Percentiles rank a stretch among this genome's conserved stretches.
These are phyloP conservation scores for Oncorhynchus gorbuscha DNA, from an alignment of 2,113 vertebrate species.

Conservation along the genomic window DNA sequence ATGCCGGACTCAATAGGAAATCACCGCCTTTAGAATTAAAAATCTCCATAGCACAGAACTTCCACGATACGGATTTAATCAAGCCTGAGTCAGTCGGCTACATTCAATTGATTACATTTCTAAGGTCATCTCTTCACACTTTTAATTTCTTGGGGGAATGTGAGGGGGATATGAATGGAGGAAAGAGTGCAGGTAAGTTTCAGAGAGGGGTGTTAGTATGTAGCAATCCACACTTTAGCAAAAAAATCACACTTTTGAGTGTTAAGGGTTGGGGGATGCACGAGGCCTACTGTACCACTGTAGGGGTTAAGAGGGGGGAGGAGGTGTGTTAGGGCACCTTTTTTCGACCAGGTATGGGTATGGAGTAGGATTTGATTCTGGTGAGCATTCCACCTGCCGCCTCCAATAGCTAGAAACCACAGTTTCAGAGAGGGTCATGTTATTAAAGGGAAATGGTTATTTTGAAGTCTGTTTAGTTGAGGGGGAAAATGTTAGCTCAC, in stretches of 20 bases:
- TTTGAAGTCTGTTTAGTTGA: background rate
- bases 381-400: constrained; percentile 81
- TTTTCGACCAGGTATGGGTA: constrained; percentile 81
- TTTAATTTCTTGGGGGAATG: constrained; percentile 5
- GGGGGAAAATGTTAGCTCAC: background rate
- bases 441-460: background rate
- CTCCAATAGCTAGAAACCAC: constrained; percentile 81
- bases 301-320: constrained; percentile 45
- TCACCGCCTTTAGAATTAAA: no score
- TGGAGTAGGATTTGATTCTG: constrained; percentile 85
- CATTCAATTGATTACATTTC: background rate
- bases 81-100: background rate
- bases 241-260: constrained; percentile 21
- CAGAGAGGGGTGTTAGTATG: constrained; percentile 52
- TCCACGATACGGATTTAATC: no score
- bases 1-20: no score
- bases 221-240: constrained; percentile 49
- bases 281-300: constrained; percentile 46
- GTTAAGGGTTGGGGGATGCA: constrained; percentile 31
- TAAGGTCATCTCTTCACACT: background rate
- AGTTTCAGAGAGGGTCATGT: constrained; percentile 76
- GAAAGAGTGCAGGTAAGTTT: constrained; percentile 27
- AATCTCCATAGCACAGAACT: no score
- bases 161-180: constrained; percentile 31
- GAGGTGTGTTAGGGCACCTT: constrained; percentile 81